phyloP scores from a whole-genome alignment of 2,888 invertebrate species.

The Diadegma fenestrale region DNA sequence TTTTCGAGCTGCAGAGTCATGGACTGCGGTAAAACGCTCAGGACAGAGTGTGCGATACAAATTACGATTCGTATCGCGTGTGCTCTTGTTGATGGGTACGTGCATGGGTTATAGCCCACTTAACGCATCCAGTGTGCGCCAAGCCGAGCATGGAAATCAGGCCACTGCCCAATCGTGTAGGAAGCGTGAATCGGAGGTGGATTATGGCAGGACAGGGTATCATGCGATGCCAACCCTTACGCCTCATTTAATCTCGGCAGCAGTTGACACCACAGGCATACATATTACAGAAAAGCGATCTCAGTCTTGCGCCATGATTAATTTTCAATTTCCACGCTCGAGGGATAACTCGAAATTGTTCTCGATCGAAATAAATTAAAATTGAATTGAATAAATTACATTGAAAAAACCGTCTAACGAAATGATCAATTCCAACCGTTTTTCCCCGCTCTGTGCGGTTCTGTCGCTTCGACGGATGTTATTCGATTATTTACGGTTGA shows the following conservation, averaged over 20 bases:
- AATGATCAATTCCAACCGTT: background rate
- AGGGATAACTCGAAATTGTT: background rate
- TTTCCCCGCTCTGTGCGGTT: background rate
- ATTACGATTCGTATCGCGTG: slow-evolving; percentile 53
- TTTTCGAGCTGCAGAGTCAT: no score
- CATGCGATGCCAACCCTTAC: slow-evolving; percentile 54
- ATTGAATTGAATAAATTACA: background rate
- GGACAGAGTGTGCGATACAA: slow-evolving; percentile 20
- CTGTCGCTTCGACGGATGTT: slow-evolving; percentile 3
- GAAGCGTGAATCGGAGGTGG: slow-evolving; percentile 59
- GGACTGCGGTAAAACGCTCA: background rate
- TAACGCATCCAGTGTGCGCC: slow-evolving; percentile 59
- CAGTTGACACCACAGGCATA: slow-evolving; percentile 34
- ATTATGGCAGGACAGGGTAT: slow-evolving; percentile 48
- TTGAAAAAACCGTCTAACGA: background rate
- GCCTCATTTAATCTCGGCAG: slow-evolving; percentile 56
- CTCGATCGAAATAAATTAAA: background rate
- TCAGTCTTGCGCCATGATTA: slow-evolving; percentile 17
- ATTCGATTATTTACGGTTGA: slow-evolving; percentile 48
- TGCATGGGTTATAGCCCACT: slow-evolving; percentile 53
- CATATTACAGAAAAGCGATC: background rate
- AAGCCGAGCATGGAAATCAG: slow-evolving; percentile 77
- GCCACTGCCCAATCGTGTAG: slow-evolving; percentile 77
- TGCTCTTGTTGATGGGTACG: slow-evolving; percentile 43
- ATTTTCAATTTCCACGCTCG: slow-evolving; percentile 11